Evolutionary conservation across 1,140 invertebrate species (phyloP).

Genomic region (Drosophila melanogaster): DNA sequence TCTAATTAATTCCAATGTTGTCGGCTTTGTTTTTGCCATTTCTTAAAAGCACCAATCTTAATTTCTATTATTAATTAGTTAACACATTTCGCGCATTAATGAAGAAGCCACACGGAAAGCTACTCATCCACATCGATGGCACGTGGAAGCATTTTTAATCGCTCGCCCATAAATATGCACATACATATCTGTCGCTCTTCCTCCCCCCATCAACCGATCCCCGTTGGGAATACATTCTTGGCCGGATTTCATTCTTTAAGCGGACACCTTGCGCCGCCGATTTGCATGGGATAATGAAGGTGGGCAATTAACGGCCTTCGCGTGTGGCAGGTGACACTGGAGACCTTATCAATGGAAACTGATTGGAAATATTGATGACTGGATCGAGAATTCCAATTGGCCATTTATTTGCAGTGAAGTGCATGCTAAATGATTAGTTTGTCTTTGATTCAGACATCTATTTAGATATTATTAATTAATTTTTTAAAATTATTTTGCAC

Average conservation of each 20-base stretch:
- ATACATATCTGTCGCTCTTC: constrained; percentile 37
- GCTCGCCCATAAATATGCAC: constrained; percentile 70
- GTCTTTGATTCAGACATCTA: too few species aligned
- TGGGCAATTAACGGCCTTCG: constrained; percentile 26
- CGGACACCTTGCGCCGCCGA: constrained; percentile 31
- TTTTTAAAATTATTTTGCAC: too few species aligned
- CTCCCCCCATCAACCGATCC: neutral
- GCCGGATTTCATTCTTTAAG: constrained; percentile 39
- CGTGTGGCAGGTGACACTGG: constrained; percentile 28
- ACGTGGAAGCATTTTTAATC: constrained; percentile 64
- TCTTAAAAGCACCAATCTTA: constrained; percentile 32
- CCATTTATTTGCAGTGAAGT: too few species aligned
- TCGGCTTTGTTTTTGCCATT: constrained; percentile 29
- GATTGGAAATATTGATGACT: constrained; percentile 18
- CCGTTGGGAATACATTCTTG: constrained; percentile 48
- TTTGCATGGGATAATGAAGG: constrained; percentile 39
- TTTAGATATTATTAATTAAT: too few species aligned
- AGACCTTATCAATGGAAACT: constrained; percentile 18
- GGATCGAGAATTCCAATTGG: neutral
- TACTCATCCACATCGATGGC: constrained; percentile 55
- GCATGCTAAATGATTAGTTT: too few species aligned
- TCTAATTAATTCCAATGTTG: constrained; percentile 66
- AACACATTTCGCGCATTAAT: constrained; percentile 73
- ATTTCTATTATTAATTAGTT: constrained; percentile 75
- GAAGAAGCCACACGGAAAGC: constrained; percentile 23